A percentile compares a stretch with the other conserved stretches of the same genome.
Evolutionary conservation across 2,888 invertebrate genomes (phyloP).

Genomic region (Teleogryllus oceanicus): DNA sequence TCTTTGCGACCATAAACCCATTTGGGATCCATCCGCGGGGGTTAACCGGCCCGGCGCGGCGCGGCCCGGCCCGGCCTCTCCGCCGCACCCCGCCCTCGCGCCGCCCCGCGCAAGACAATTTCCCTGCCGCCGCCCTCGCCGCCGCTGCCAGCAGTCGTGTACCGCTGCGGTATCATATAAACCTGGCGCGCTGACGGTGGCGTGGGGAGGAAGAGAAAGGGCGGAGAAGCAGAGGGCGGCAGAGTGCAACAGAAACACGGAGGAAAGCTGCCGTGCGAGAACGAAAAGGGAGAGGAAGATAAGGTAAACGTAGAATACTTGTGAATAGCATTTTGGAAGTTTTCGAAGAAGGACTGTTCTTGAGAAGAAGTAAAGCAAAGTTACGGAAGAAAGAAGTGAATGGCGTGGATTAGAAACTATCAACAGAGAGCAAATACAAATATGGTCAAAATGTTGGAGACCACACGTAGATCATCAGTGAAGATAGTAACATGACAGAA

Average conservation of each 20-base stretch:
- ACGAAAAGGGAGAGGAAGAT: neutral
- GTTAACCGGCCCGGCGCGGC: conserved; percentile 23
- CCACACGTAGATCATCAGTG: no score
- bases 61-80: no score
- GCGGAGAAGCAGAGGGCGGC: neutral
- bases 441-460: no score
- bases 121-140: neutral
- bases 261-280: neutral
- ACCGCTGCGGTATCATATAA: neutral
- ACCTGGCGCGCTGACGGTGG: neutral
- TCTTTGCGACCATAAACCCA: conserved; percentile 31
- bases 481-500: no score
- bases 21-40: conserved; percentile 27
- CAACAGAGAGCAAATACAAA: no score
- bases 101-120: conserved; percentile 3
- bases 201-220: neutral
- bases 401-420: no score
- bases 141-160: neutral
- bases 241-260: neutral
- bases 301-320: no score
- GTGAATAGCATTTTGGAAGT: no score
- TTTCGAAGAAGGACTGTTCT: no score
- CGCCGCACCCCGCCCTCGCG: neutral
- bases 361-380: no score
- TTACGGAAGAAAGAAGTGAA: no score